Evolutionary conservation across 35 echinoderm and acorn worm species (phyloP), one percentile per base, ranked within the genome.

Genomic region (Eucidaris tribuloides): DNA sequence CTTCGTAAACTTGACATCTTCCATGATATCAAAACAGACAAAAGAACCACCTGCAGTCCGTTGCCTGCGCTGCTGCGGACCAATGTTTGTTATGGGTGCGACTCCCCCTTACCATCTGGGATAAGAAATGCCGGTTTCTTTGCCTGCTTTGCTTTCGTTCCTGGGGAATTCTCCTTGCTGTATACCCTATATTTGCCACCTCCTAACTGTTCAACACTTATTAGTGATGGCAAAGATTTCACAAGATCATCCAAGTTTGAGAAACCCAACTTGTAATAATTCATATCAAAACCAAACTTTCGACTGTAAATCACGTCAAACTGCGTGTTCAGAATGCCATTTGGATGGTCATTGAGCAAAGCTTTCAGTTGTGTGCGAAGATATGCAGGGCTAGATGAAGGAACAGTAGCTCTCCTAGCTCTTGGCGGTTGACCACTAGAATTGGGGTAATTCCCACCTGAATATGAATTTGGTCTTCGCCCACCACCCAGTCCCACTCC

Each of bases 351-450:
- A 27, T 71, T 87, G 7, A 99, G 72, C 54, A 99, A 79, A 28
- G 76, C 31, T 84, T 99, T 99, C 44, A 99, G 65, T 76, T 93
- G 77, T 42, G 20, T 63, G 32, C 85, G 90, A 2, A 99, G 33
- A 22, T 89, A 85, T 18, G 96, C 96, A 23, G 96, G 90, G 27
- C 93, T 91, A 1, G 83, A 31, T 48, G 78, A 76, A 37, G 61
- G 57, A 1, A 82, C 76, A 23, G 63, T 54, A 7, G 62, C 39
- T 15, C 45, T 22, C 2, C 79, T 65, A 30, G 42, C 63, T 66
- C 48, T 81, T 15, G 86, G 19, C 9, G 28, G 65, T 41, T 84
- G 65, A 34, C 29, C 65, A 30, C 32, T 40, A 15, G 71, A 22
- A 40, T 78, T 86, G 45, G 28, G 22, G 5, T 42, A 31, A 48